Evolutionary conservation across 2,113 vertebrate species (phyloP).

Genomic region (Salminus brasiliensis): DNA sequence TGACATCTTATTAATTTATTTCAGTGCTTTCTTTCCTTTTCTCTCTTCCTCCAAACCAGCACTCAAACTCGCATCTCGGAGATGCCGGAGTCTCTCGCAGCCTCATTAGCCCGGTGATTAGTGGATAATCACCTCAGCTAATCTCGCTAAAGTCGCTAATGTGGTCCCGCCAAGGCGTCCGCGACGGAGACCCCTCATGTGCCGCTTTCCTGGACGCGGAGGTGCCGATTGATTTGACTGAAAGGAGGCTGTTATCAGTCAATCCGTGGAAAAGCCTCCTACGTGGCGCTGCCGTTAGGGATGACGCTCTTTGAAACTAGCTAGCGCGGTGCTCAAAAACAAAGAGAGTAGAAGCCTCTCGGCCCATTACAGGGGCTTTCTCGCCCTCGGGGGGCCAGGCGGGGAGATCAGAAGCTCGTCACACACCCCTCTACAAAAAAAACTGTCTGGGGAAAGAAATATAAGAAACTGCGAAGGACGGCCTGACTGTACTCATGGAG

Average conservation of each 20-base stretch:
- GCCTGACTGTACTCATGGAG: neutral
- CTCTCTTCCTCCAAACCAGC: constrained; percentile 20
- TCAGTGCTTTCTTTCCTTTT: constrained; percentile 6
- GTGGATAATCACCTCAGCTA: constrained; percentile 37
- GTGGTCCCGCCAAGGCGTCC: constrained; percentile 12
- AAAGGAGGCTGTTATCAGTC: neutral
- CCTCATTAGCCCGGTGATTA: constrained; percentile 45
- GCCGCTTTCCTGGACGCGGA: neutral
- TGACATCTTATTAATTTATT: constrained; percentile 36
- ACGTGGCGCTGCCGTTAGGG: neutral
- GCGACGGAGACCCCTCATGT: neutral
- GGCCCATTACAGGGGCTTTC: constrained; percentile 6
- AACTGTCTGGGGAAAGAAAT: no score
- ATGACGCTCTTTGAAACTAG: neutral
- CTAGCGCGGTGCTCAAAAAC: neutral
- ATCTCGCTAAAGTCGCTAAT: constrained; percentile 27
- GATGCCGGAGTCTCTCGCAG: constrained; percentile 4
- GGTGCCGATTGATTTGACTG: neutral
- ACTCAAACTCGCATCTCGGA: constrained; percentile 17
- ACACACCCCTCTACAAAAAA: neutral
- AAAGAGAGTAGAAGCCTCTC: neutral
- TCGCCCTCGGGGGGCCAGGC: neutral
- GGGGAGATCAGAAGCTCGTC: constrained; percentile 1
- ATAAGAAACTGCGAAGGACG: neutral
- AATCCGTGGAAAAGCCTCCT: neutral